These are phyloP conservation scores for Sula dactylatra DNA, from an alignment of 2,113 vertebrate species.

Conservation along the genomic window DNA sequence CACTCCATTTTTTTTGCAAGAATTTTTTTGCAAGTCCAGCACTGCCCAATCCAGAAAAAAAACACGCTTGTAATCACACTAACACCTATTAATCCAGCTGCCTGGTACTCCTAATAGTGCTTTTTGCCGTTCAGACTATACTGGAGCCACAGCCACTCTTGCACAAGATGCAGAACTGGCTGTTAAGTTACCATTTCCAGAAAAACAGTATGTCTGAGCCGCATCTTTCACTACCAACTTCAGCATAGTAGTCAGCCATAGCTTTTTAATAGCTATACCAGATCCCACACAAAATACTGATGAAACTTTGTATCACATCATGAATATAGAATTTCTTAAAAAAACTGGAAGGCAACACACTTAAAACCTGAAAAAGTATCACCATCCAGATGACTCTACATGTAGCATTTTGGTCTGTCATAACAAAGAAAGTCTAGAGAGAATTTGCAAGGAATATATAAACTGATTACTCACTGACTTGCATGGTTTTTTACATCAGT, in stretches of 20 bases:
- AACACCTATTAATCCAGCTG: not conserved
- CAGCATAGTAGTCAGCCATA: not conserved
- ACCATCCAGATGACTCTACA: not conserved
- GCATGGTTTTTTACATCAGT: accelerated
- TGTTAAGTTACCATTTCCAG: not conserved
- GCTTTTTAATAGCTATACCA: not conserved
- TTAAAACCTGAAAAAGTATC: not conserved
- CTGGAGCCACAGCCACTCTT: not conserved
- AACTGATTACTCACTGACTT: not conserved
- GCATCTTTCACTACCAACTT: not conserved
- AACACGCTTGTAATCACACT: not conserved
- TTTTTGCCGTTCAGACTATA: not conserved
- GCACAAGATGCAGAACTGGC: not conserved
- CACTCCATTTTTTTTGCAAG: not conserved
- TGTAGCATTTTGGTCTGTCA: not conserved
- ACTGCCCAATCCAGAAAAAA: not conserved
- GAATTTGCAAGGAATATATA: not conserved
- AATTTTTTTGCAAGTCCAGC: too few relatives aligned
- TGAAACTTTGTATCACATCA: not conserved
- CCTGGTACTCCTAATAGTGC: not conserved
- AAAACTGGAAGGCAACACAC: not conserved
- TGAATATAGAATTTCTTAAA: not conserved
- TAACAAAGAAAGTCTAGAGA: not conserved
- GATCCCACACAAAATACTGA: not conserved
- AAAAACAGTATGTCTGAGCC: not conserved